A percentile compares a stretch with the other conserved stretches of the same genome.
phyloP scores from a whole-genome alignment of 2,113 vertebrate genomes.

The Antechinus stuartii region DNA sequence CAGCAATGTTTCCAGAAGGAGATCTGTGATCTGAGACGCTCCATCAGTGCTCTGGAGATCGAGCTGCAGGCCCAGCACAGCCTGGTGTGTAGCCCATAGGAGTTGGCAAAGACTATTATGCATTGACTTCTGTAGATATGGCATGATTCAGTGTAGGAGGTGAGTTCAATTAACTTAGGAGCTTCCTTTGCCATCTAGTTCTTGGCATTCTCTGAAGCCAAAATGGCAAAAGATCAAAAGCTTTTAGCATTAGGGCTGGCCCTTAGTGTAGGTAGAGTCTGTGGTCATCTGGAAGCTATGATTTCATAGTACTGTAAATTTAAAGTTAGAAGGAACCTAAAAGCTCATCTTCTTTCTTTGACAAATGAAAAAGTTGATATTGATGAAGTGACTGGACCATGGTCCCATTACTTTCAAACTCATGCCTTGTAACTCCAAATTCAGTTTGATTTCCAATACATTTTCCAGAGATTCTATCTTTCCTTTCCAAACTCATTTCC shows the following conservation, averaged over 20 bases:
- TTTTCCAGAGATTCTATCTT: neutral
- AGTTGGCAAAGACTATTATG: neutral
- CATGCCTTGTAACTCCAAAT: neutral
- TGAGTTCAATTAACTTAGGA: neutral
- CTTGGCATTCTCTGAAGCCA: neutral
- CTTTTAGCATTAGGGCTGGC: neutral
- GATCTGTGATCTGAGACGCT: constrained; percentile 85
- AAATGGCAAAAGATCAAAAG: constrained; percentile 4
- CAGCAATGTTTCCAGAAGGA: constrained; percentile 83
- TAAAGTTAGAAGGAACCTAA: neutral
- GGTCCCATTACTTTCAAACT: constrained; percentile 11
- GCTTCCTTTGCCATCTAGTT: neutral
- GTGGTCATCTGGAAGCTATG: neutral
- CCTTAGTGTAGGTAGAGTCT: neutral
- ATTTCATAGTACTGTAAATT: neutral
- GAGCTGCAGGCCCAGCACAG: constrained; percentile 88
- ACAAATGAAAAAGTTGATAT: neutral
- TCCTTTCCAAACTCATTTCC: neutral
- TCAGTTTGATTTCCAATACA: neutral
- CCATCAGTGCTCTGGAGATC: constrained; percentile 84
- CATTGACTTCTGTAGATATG: neutral
- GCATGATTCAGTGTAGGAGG: constrained; percentile 2
- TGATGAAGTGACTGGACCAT: neutral
- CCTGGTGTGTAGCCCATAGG: constrained; percentile 78
- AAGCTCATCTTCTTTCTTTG: neutral